These are phyloP conservation scores for Argyresthia goedartella DNA, from an alignment of 2,888 invertebrate species.

Conservation along the genomic window DNA sequence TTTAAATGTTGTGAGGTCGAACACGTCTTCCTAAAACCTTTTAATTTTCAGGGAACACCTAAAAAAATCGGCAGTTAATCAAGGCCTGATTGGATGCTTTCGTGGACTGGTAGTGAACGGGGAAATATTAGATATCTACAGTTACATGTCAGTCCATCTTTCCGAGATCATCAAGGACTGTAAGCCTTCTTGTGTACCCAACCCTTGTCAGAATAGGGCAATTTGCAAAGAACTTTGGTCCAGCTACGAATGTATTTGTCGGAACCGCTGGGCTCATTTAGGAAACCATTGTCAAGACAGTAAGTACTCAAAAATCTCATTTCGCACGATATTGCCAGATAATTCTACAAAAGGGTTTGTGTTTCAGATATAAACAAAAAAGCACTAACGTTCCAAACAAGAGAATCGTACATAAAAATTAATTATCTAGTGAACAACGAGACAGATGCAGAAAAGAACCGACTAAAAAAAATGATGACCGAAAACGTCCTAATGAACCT, in stretches of 20 bases:
- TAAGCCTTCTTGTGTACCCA: conserved; percentile 93
- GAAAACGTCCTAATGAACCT: conserved; percentile 90
- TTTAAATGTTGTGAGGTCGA: no score
- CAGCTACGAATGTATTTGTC: conserved; percentile 91
- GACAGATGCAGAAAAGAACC: conserved; percentile 72
- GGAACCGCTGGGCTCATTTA: conserved; percentile 92
- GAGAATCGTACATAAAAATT: conserved; percentile 83
- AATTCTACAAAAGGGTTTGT: background rate
- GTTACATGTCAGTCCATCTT: conserved; percentile 91
- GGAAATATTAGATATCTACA: conserved; percentile 90
- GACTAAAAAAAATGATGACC: conserved; percentile 80
- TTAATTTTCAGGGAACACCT: conserved; percentile 75
- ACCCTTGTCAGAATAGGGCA: conserved; percentile 93
- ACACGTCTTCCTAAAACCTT: no score
- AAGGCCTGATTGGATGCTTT: conserved; percentile 94
- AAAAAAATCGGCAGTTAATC: conserved; percentile 85
- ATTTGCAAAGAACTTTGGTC: conserved; percentile 94
- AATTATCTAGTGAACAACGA: conserved; percentile 80
- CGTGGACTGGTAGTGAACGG: conserved; percentile 93
- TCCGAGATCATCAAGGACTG: conserved; percentile 95
- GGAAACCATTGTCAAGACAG: conserved; percentile 93
- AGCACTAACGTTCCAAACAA: conserved; percentile 88
- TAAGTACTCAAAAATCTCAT: conserved; percentile 52
- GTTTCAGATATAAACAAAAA: conserved; percentile 89
- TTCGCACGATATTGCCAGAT: no score